Percentiles rank a stretch among this genome's conserved stretches.
phyloP scores from a whole-genome alignment of 1,140 invertebrate species.

The Drosophila asahinai region DNA sequence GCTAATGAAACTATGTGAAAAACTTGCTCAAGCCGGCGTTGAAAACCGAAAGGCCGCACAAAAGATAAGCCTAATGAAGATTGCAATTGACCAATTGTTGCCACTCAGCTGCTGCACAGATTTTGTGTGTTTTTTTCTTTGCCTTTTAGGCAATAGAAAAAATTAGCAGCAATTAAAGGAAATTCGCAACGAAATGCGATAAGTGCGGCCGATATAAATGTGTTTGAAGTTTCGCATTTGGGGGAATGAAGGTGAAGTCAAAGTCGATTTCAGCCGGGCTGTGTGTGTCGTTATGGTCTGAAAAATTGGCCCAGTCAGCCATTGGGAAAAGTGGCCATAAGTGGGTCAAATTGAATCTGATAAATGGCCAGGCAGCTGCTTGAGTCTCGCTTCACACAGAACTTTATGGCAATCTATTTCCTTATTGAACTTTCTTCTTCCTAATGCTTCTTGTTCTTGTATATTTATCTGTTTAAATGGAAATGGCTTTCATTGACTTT shows the following conservation, averaged over 20 bases:
- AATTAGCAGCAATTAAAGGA: constrained; percentile 79
- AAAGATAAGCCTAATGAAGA: constrained; percentile 67
- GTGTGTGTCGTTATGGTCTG: constrained; percentile 22
- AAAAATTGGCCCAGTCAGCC: constrained; percentile 31
- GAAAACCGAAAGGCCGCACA: constrained; percentile 61
- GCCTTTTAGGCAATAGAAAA: constrained; percentile 23
- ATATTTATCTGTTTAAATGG: constrained; percentile 10
- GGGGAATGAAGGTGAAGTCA: constrained; percentile 35
- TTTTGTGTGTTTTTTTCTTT: constrained; percentile 10
- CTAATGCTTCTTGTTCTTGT: constrained; percentile 2
- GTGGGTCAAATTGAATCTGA: constrained; percentile 43
- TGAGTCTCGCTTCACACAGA: constrained; percentile 4
- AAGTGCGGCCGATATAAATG: constrained; percentile 60
- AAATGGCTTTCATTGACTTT: constrained; percentile 1
- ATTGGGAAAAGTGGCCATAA: constrained; percentile 33
- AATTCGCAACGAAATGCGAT: constrained; percentile 63
- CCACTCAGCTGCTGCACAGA: constrained; percentile 18
- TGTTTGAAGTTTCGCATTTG: constrained; percentile 60
- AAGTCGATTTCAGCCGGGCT: constrained; percentile 26
- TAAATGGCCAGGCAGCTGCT: constrained; percentile 33
- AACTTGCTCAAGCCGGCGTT: constrained; percentile 35
- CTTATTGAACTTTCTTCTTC: constrained; percentile 17
- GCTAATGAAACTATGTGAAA: constrained; percentile 32
- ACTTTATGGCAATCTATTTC: constrained; percentile 27
- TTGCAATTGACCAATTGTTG: constrained; percentile 69